phyloP scores from a whole-genome alignment of 2,888 invertebrate species.

The Tineola bisselliella region DNA sequence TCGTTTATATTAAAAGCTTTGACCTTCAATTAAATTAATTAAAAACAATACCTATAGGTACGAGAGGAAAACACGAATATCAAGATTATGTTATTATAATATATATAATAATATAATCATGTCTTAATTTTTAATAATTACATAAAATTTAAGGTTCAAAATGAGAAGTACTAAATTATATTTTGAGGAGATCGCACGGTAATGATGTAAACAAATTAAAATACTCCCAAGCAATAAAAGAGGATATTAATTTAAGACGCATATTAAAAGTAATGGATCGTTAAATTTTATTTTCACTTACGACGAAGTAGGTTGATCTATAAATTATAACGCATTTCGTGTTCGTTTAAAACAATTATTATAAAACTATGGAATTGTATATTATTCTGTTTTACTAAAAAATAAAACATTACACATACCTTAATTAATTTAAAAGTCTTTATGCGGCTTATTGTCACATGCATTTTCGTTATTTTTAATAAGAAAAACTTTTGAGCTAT shows the following conservation, averaged over 20 bases:
- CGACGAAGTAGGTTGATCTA: background rate
- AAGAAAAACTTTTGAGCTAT: too few relatives aligned
- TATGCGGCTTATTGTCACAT: too few relatives aligned
- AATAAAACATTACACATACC: too few relatives aligned
- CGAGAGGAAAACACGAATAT: too few relatives aligned
- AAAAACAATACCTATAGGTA: too few relatives aligned
- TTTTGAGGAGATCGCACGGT: background rate
- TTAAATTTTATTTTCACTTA: background rate
- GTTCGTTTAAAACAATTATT: background rate
- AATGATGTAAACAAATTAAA: slow-evolving; percentile 9
- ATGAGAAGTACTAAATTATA: background rate
- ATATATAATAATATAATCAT: background rate
- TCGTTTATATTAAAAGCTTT: too few relatives aligned
- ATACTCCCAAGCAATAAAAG: background rate
- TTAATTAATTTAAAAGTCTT: too few relatives aligned
- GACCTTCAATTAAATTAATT: too few relatives aligned
- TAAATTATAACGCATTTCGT: background rate
- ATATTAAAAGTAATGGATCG: background rate
- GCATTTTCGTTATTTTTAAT: too few relatives aligned
- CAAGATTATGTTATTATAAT: too few relatives aligned
- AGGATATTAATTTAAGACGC: background rate
- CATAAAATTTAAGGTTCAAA: background rate
- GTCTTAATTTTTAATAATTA: background rate
- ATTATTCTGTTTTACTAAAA: too few relatives aligned
- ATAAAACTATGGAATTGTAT: background rate